phyloP scores from a whole-genome alignment of 1,140 invertebrate genomes.

The Stratiolaelaps scimitus region DNA sequence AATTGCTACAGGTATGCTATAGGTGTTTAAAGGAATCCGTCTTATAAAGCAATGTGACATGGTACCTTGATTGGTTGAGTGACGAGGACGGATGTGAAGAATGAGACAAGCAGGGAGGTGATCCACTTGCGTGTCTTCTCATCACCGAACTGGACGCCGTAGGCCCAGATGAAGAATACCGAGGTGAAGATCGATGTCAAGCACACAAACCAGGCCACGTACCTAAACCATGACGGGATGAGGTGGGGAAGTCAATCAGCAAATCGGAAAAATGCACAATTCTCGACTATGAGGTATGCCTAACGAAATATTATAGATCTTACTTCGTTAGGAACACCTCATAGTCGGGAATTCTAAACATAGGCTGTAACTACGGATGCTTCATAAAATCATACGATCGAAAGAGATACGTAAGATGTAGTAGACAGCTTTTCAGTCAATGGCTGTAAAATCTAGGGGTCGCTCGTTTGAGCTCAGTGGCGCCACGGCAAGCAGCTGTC shows the following conservation, averaged over 20 bases:
- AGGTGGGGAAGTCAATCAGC: constrained; percentile 32
- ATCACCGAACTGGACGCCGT: constrained; percentile 48
- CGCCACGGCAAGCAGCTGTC: too few relatives aligned
- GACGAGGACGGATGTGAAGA: constrained; percentile 47
- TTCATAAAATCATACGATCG: too few relatives aligned
- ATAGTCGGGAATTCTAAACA: constrained; percentile 31
- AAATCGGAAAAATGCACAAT: background rate
- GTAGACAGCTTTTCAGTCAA: too few relatives aligned
- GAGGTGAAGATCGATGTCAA: constrained; percentile 42
- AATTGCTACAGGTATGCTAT: too few relatives aligned
- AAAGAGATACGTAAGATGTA: too few relatives aligned
- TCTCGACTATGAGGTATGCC: constrained; percentile 28
- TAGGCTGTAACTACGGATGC: too few relatives aligned
- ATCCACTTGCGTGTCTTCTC: constrained; percentile 49
- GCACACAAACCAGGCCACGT: constrained; percentile 46
- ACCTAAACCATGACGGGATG: constrained; percentile 44
- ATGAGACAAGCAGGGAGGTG: constrained; percentile 47
- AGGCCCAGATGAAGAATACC: constrained; percentile 46
- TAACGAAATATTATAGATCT: too few relatives aligned
- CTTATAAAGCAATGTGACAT: too few relatives aligned
- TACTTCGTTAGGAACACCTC: background rate
- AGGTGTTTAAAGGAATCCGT: too few relatives aligned
- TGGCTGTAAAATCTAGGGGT: too few relatives aligned
- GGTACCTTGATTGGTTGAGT: constrained; percentile 49
- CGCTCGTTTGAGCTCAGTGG: too few relatives aligned